phyloP scores from a whole-genome alignment of 2,113 vertebrate genomes.

The Pogonocichla stellata region DNA sequence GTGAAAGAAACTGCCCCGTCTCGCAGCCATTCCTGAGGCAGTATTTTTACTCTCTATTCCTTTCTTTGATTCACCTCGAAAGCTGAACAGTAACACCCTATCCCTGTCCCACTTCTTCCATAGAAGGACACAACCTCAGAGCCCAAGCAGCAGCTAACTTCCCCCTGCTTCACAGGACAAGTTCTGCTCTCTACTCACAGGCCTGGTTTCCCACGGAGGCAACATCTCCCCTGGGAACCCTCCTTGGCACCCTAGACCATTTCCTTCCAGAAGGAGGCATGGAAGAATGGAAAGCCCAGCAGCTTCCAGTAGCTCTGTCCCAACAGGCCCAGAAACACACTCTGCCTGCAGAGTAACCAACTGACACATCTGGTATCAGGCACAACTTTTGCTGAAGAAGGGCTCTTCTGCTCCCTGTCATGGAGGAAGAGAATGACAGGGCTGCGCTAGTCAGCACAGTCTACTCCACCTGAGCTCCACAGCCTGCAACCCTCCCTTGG shows the following conservation, averaged over 20 bases:
- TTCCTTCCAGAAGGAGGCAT: not conserved
- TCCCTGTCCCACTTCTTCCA: not conserved
- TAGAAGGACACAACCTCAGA: not conserved
- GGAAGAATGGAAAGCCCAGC: accelerated
- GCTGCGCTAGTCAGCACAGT: not conserved
- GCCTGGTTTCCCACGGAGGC: not conserved
- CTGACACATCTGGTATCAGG: accelerated
- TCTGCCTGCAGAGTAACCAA: not conserved
- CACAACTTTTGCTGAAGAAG: not conserved
- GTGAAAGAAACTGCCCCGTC: not conserved
- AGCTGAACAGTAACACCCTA: accelerated
- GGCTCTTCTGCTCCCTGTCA: not conserved
- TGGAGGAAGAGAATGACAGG: accelerated
- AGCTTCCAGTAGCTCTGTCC: not conserved
- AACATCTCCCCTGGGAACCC: not conserved
- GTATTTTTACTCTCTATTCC: not conserved
- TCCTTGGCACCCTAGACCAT: too few species aligned
- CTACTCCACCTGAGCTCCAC: not conserved
- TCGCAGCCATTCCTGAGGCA: not conserved
- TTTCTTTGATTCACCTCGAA: not conserved
- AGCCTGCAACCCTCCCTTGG: not conserved
- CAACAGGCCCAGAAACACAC: not conserved
- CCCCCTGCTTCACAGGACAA: accelerated
- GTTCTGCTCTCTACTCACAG: not conserved
- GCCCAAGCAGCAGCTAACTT: not conserved